Conservation (phyloP, 1,140 invertebrate species). For the Drosophila nebulosa region DNA sequence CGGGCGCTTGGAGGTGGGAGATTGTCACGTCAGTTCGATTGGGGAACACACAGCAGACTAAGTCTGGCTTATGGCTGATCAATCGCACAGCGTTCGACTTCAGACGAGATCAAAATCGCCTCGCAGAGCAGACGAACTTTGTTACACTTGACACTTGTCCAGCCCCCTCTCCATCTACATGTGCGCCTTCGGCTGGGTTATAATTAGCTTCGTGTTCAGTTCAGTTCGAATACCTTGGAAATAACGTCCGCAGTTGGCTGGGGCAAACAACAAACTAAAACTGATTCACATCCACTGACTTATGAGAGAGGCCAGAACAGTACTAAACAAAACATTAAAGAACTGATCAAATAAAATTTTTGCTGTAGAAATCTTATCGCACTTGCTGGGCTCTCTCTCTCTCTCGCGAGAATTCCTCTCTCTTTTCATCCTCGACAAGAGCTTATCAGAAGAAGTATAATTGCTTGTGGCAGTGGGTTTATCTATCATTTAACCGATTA, state of each 20-base stretch:
- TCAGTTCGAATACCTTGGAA: neutral
- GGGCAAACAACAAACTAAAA: slow-evolving; percentile 62
- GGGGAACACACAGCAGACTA: slow-evolving; percentile 47
- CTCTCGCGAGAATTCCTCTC: neutral
- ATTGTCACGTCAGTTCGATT: slow-evolving; percentile 28
- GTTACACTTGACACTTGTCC: neutral
- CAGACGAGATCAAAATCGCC: slow-evolving; percentile 31
- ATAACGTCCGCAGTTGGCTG: slow-evolving; percentile 48
- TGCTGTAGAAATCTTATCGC: slow-evolving; percentile 38
- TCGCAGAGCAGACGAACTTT: neutral
- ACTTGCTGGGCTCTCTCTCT: neutral
- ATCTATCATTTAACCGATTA: slow-evolving; percentile 24
- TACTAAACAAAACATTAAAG: slow-evolving; percentile 30
- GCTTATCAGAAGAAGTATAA: slow-evolving; percentile 11
- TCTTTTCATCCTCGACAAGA: neutral
- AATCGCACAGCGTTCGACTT: slow-evolving; percentile 28
- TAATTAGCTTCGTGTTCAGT: neutral
- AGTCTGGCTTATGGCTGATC: slow-evolving; percentile 9
- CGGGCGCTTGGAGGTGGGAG: neutral
- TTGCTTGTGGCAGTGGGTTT: no score
- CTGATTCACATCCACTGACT: slow-evolving; percentile 43
- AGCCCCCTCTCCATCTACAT: slow-evolving; percentile 12
- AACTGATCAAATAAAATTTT: slow-evolving; percentile 30
- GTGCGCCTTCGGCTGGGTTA: slow-evolving; percentile 22
- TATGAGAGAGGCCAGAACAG: slow-evolving; percentile 27